Conservation (phyloP, 1,140 invertebrate species). For the Eriocheir sinensis region DNA sequence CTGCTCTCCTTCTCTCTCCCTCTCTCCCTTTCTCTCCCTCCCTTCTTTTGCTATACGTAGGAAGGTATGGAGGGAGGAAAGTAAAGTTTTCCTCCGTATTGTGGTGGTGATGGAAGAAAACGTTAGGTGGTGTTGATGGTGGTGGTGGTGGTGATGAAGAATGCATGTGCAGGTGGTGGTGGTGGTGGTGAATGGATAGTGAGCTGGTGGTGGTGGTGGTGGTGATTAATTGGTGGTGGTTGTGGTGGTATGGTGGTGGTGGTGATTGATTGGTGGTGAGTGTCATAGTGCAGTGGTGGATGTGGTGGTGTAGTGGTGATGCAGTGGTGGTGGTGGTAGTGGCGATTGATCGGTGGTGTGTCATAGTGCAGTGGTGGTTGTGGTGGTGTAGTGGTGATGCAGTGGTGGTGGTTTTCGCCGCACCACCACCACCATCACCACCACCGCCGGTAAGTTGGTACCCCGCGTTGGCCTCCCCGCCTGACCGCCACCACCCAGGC, state of each 20-base stretch:
- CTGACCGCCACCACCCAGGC: constrained; percentile 65
- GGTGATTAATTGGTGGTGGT: not conserved
- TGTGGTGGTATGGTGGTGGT: not conserved
- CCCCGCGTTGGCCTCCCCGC: constrained; percentile 51
- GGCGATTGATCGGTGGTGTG: not conserved
- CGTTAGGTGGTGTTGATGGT: not conserved
- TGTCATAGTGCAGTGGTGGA: not conserved
- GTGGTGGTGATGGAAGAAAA: not conserved
- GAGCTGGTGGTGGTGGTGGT: constrained; percentile 32
- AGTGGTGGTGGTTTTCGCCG: constrained; percentile 2
- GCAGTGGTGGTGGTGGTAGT: not conserved
- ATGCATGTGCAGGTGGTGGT: too few relatives aligned
- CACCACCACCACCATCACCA: too few relatives aligned
- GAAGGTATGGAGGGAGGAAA: too few relatives aligned
- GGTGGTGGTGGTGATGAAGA: too few relatives aligned
- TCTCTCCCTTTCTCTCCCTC: not conserved
- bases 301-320: not conserved
- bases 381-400: not conserved
- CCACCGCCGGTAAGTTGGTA: constrained; percentile 63
- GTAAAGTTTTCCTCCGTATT: too few relatives aligned
- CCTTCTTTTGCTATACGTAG: too few relatives aligned
- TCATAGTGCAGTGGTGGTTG: not conserved
- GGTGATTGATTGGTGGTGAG: not conserved
- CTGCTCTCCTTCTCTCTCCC: not conserved
- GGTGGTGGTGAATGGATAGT: not conserved